Base-by-base conservation (phyloP, 2,888 invertebrate genomes). In the Xestia rhomboidea region DNA sequence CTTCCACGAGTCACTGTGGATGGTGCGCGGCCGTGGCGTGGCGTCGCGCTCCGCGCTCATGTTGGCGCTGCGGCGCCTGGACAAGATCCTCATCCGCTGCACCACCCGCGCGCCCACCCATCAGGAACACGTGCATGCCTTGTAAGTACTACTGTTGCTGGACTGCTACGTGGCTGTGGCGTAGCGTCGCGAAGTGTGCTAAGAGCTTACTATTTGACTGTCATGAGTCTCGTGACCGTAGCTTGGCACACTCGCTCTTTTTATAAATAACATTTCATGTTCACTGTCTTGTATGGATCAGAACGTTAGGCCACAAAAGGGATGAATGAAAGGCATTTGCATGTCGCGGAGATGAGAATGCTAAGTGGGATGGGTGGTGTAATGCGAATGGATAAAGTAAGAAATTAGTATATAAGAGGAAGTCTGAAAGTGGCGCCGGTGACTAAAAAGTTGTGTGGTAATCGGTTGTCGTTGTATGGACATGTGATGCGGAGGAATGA, bases 61-160 rank as follows among this genome's bases (percentile, higher is more conserved):
- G 99, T 97, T 99, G n/a, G 98, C 99, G 0, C 97, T 99, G 80
- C 99, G 99, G 91, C 98, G 98, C 89, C 96, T 99, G 0, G 98
- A 98, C 79, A 97, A 98, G 85, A 97, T 99, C 81, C 97, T 98
- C 66, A 96, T 99, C 63, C 97, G 98, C 69, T 98, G 98, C 79
- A 93, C 94, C 77, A 94, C 93, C 1, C 87, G 95, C 11, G 94
- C 93, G 8, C 95, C 95, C 0, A 88, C 90, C 0, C 69, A 76
- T 0, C 85, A 87, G 0, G 95, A 95, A 13, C 93, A 92, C 2
- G 78, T 84, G 2, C 95, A 95, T 80, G 94, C 95, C 0, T 86
- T 95, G 95, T 95, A 57, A 93, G 93, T 94, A 38, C 1, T 18
- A 5, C 11, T 73, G 27, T 30, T 13, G 1, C n/a, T 11, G 46